phyloP scores from a whole-genome alignment of 2,113 vertebrate species.

The Lucifuga dentata region DNA sequence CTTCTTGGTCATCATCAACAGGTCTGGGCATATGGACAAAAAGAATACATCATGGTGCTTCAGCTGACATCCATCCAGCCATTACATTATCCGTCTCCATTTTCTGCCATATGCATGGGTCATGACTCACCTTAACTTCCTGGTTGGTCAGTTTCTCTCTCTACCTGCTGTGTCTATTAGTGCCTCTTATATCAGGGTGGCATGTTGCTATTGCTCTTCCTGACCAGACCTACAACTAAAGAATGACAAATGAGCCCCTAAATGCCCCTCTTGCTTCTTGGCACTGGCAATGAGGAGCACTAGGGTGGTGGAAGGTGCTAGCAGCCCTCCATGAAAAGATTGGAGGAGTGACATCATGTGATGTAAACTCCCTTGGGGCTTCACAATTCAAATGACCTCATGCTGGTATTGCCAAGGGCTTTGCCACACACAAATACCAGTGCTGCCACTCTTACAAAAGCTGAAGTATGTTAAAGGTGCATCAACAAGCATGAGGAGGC shows the following conservation, averaged over 20 bases:
- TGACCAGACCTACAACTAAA: conserved; percentile 49
- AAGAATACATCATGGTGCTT: conserved; percentile 22
- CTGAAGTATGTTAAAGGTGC: conserved; percentile 19
- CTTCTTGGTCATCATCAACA: conserved; percentile 39
- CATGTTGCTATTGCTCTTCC: conserved; percentile 62
- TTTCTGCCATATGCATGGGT: conserved; percentile 14
- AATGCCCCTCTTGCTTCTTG: conserved; percentile 31
- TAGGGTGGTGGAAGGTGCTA: conserved; percentile 8
- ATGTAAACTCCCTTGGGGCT: conserved; percentile 27
- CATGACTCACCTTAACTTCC: conserved; percentile 18
- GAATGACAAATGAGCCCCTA: conserved; percentile 34
- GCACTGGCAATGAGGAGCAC: conserved; percentile 25
- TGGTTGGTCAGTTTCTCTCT: conserved; percentile 38
- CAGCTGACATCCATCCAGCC: conserved; percentile 19
- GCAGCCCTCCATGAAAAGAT: conserved; percentile 18
- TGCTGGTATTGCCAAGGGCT: conserved; percentile 48
- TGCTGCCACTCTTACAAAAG: conserved; percentile 50
- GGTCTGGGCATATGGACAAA: conserved; percentile 33
- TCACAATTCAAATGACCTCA: conserved; percentile 45
- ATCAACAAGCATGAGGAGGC: conserved; percentile 9
- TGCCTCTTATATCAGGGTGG: conserved; percentile 65
- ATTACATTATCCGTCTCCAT: neutral
- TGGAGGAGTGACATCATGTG: conserved; percentile 25
- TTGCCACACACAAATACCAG: conserved; percentile 62
- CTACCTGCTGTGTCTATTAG: conserved; percentile 67